A percentile compares a stretch with the other conserved stretches of the same genome.
Evolutionary conservation across 2,888 invertebrate genomes (phyloP).

Genomic region (Patella depressa): DNA sequence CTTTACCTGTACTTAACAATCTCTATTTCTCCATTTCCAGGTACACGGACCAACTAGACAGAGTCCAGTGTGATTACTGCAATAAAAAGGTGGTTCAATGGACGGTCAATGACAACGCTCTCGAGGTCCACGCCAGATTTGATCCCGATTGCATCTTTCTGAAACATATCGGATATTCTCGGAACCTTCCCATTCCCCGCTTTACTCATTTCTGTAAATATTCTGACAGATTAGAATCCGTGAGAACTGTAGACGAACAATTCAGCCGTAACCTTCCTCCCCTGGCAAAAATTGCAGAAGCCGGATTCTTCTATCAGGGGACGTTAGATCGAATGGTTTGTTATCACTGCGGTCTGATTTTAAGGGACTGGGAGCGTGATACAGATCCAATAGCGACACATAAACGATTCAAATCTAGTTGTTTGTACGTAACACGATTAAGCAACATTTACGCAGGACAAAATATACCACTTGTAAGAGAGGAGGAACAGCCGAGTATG

Average conservation of each 20-base stretch:
- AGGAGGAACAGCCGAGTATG: too few relatives aligned
- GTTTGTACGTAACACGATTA: neutral
- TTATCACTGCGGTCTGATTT: conserved; percentile 22
- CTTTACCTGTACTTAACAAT: too few relatives aligned
- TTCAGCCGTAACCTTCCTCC: neutral
- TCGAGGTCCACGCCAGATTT: neutral
- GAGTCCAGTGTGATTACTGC: neutral
- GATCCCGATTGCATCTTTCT: neutral
- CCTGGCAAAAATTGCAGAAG: conserved; percentile 2
- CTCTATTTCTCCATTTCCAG: neutral
- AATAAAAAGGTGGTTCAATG: neutral
- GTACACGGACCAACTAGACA: neutral
- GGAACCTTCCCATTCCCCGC: neutral
- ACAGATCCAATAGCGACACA: conserved; percentile 14
- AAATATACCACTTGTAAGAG: too few relatives aligned
- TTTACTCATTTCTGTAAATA: neutral
- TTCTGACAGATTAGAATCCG: neutral
- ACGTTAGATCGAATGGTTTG: conserved; percentile 20
- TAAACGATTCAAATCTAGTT: neutral
- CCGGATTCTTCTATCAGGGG: conserved; percentile 23
- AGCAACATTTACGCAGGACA: too few relatives aligned
- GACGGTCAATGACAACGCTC: neutral
- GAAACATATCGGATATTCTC: neutral
- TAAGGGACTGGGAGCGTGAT: conserved; percentile 19
- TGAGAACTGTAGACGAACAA: neutral